Base-by-base conservation (phyloP, 1,140 invertebrate species). In the Neomicropteryx cornuta region DNA sequence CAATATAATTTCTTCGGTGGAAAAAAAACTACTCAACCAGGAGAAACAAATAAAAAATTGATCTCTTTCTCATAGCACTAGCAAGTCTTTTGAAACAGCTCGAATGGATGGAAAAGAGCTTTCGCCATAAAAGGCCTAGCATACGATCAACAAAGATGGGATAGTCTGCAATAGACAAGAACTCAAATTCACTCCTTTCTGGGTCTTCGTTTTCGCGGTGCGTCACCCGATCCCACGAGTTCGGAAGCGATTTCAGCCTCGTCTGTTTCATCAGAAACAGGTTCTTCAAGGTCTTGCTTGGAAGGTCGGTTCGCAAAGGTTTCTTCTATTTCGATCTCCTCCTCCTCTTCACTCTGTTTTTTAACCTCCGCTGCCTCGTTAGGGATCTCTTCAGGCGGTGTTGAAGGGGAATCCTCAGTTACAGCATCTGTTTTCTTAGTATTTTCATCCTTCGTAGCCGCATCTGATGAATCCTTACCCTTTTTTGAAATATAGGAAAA, bases 111-210 rank as follows among this genome's bases (percentile, higher is more conserved):
- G n/a, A n/a, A n/a, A n/a, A n/a, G n/a, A n/a, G n/a, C n/a, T n/a
- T n/a, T n/a, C n/a, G n/a, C n/a, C n/a, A n/a, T n/a, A n/a, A n/a
- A n/a, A n/a, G n/a, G n/a, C n/a, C n/a, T n/a, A n/a, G n/a, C n/a
- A n/a, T n/a, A n/a, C n/a, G n/a, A n/a, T n/a, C n/a, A n/a, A n/a
- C n/a, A n/a, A n/a, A n/a, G n/a, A n/a, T n/a, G n/a, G n/a, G n/a
- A n/a, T n/a, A n/a, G n/a, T n/a, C n/a, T n/a, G n/a, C n/a, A n/a
- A n/a, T n/a, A n/a, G n/a, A n/a, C n/a, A n/a, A n/a, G n/a, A n/a
- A n/a, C n/a, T n/a, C n/a, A n/a, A n/a, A n/a, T n/a, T 62, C 53
- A 72, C 52, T 72, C 69, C 52, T 71, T 71, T 43, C 70, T 64
- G 16, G 68, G 58, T 49, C 71, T 72, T 42, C 70, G 53, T 50